Evolutionary conservation across 2,797 vertebrate species (phyloP).

Genomic region (Molossus alvarezi): DNA sequence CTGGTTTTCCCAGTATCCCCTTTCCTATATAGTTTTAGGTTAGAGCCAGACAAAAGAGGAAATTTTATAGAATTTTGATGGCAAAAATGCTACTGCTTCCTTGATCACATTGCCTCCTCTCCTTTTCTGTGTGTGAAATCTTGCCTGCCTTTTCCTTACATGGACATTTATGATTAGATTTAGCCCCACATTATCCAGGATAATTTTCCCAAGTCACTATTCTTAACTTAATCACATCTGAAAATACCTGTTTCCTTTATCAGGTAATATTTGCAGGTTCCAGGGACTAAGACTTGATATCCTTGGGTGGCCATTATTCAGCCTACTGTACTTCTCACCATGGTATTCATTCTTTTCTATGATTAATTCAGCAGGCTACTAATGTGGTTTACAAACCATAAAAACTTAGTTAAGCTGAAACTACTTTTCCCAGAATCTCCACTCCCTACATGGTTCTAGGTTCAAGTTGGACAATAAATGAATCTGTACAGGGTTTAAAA

Average conservation of each 20-base stretch:
- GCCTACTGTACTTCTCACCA: background rate
- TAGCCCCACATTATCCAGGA: background rate
- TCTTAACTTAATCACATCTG: background rate
- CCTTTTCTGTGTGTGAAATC: background rate
- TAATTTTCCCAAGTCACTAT: background rate
- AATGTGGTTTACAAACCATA: background rate
- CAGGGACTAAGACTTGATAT: background rate
- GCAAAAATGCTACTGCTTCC: background rate
- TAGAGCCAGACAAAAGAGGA: background rate
- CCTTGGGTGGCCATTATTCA: background rate
- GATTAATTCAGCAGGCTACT: background rate
- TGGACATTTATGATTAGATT: background rate
- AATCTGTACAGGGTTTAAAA: background rate
- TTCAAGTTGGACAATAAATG: background rate
- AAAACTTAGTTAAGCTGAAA: background rate
- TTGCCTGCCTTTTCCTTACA: background rate
- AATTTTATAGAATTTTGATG: background rate
- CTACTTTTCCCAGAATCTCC: background rate
- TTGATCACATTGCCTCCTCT: background rate
- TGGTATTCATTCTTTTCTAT: background rate
- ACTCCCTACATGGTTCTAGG: background rate
- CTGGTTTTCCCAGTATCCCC: background rate
- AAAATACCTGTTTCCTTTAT: background rate
- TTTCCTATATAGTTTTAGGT: background rate
- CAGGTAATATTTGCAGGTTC: background rate